These are phyloP conservation scores for Thrips palmi DNA, from an alignment of 1,140 invertebrate genomes.

Conservation along the genomic window DNA sequence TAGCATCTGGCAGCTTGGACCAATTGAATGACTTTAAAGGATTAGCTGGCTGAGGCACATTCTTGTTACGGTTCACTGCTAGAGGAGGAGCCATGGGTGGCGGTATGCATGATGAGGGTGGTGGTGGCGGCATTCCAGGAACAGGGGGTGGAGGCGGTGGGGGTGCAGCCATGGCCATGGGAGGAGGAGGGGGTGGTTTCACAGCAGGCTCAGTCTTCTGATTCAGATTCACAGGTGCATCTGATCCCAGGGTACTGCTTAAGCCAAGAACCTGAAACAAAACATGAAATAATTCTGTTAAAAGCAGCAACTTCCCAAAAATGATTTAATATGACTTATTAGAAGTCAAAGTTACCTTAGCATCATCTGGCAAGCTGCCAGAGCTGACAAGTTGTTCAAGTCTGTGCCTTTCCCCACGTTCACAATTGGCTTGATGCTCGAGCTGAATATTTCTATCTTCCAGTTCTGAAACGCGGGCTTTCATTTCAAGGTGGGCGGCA, in stretches of 20 bases:
- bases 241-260: slow-evolving; percentile 5
- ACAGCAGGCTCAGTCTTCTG: slow-evolving; percentile 21
- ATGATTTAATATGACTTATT: neutral
- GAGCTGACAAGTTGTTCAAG: slow-evolving; percentile 70
- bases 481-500: slow-evolving; percentile 66
- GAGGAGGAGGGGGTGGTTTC: slow-evolving; percentile 35
- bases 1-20: slow-evolving; percentile 81
- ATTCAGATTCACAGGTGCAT: too few relatives aligned
- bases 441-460: slow-evolving; percentile 56
- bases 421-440: slow-evolving; percentile 54
- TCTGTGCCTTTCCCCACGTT: slow-evolving; percentile 60
- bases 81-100: slow-evolving; percentile 28
- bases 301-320: neutral
- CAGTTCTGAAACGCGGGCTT: slow-evolving; percentile 54
- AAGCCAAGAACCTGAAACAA: slow-evolving; percentile 17
- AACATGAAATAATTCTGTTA: neutral
- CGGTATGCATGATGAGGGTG: slow-evolving; percentile 33
- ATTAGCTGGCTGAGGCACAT: slow-evolving; percentile 75
- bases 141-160: slow-evolving; percentile 29
- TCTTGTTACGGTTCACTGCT: slow-evolving; percentile 43
- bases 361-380: slow-evolving; percentile 80
- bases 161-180: slow-evolving; percentile 36
- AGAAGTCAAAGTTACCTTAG: slow-evolving; percentile 39
- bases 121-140: slow-evolving; percentile 28
- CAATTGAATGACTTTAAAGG: slow-evolving; percentile 95